Evolutionary conservation across 2,797 vertebrate genomes (phyloP).

Genomic region (Neosilurus hyrtlii): DNA sequence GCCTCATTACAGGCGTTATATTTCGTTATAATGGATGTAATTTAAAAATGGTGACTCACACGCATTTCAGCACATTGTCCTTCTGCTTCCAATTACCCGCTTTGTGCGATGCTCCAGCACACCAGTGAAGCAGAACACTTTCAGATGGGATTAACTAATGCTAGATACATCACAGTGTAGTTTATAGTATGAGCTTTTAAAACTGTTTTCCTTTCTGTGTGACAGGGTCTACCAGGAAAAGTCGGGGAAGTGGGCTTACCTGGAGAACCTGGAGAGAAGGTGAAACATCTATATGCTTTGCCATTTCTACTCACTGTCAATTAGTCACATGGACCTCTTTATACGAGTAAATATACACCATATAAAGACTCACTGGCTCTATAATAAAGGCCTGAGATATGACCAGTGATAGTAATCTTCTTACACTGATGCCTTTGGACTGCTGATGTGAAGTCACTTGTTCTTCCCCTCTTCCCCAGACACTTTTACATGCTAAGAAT

Average conservation of each 20-base stretch:
- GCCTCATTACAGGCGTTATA: background rate
- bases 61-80: background rate
- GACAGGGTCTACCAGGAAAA: conserved; percentile 69
- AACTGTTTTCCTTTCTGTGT: conserved; percentile 44
- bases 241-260: conserved; percentile 64
- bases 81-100: conserved; percentile 28
- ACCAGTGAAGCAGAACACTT: conserved; percentile 8
- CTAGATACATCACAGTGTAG: conserved; percentile 2
- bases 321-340: background rate
- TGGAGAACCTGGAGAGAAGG: conserved; percentile 73
- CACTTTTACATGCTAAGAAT: background rate
- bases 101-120: background rate
- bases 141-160: conserved; percentile 1
- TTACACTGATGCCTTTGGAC: background rate
- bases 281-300: conserved; percentile 40
- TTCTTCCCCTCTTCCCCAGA: background rate
- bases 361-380: background rate
- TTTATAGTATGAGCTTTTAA: background rate
- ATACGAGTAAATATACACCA: background rate
- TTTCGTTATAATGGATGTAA: background rate
- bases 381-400: background rate
- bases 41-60: conserved; percentile 21
- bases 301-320: conserved; percentile 1
- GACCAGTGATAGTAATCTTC: background rate
- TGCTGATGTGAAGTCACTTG: background rate